Base-by-base conservation (phyloP, 2,888 invertebrate genomes). In the Proisotoma minuta region DNA sequence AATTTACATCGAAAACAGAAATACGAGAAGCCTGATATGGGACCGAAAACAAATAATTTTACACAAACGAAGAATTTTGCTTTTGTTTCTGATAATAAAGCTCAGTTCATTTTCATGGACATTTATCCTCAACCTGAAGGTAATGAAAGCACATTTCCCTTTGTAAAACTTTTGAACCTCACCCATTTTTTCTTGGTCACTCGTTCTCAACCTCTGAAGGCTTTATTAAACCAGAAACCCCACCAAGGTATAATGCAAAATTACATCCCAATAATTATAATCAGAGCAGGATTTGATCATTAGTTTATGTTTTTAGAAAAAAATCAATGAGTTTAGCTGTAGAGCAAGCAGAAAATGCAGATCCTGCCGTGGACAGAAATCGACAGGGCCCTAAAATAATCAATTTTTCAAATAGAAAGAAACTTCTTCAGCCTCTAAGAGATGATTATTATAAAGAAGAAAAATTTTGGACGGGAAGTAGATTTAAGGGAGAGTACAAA, bases 381-480 rank as follows among this genome's bases (percentile, higher is more conserved):
- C 28, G 50, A 2, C 63, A 66, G 29, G 69, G 66, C 26, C 66
- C 70, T 0, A 57, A 65, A 34, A 53, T 62, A 1, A 63, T 71
- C 28, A 68, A 64, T 4, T 50, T 64, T 52, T 28, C 62, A 1
- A 63, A 61, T 34, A 60, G 63, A 26, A 62, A 67, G 29, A 59
- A 68, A 47, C 15, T 70, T 8, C 58, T 71, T 10, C 62, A 56
- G 43, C 70, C 71, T 5, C 22, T 67, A 1, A 57, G 51, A 23
- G 65, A 70, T 24, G 60, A 71, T 57, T 73, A 68, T 48, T 63
- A 59, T 56, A 68, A 68, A 60, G 65, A 57, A 1, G 70, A 73
- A 57, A 63, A 52, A 12, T 69, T 69, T 39, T 71, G 71, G 68
- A 71, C 70, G 0, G 73, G 73, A 50, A 65, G 65, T 29, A 51